Base-by-base conservation (phyloP, 2,888 invertebrate genomes). In the Stenolophus ochropezus region DNA sequence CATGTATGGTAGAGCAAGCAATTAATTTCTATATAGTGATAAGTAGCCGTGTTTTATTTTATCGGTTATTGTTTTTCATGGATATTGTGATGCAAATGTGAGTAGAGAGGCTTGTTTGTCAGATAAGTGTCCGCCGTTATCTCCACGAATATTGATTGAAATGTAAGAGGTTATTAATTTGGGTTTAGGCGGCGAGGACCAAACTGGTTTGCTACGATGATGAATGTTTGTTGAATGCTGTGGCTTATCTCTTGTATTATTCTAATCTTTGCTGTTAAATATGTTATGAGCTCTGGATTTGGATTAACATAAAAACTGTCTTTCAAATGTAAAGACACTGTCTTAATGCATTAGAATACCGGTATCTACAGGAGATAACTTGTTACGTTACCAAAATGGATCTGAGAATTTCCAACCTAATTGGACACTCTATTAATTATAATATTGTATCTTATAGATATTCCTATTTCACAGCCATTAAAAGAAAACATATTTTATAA, bases 1-100 rank as follows among this genome's bases (percentile, higher is more conserved):
- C 79, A 61, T 79, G 79, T 79, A 69, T 25, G 79, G 79, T 25
- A 78, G 27, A 53, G 69, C 27, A 18, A 69, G 51, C 53, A 79
- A 79, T 79, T 79, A 79, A 79, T 79, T 79, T 71, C 33, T n/a
- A 33, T 47, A 51, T 53, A 69, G 69, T 71, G 79, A 79, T 79
- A 79, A 79, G 65, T 79, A 71, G 53, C 23, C 49, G 47, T 47
- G 42, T 47, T 61, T 79, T 79, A 25, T 69, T 49, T 69, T 79
- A 71, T 51, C 69, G 16, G 14, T 65, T 53, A 65, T 79, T 79
- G 69, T 69, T 79, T 79, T 47, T 58, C 20, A 49, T 14, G 65
- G 49, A 16, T 65, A 79, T 79, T 79, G 69, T 79, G 47, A 79
- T 79, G 79, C 51, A 79, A 69, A 79, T 79, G 42, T 69, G 14